These are phyloP conservation scores for Engystomops pustulosus DNA, from an alignment of 2,113 vertebrate genomes.

Conservation along the genomic window DNA sequence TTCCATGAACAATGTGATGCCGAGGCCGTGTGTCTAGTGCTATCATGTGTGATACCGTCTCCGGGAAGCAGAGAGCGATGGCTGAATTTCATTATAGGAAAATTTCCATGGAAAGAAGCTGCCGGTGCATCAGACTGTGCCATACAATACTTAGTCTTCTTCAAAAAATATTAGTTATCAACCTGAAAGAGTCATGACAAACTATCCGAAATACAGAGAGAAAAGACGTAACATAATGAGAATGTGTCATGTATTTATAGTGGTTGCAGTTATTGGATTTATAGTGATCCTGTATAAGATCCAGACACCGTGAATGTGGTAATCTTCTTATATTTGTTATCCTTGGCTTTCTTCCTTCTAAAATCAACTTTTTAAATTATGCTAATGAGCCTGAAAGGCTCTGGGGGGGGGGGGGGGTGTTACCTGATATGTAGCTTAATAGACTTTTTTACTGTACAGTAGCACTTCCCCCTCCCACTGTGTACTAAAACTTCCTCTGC, in stretches of 20 bases:
- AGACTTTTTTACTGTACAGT: too few relatives aligned
- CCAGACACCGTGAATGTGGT: too few relatives aligned
- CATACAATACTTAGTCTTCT: not conserved
- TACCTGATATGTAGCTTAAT: too few relatives aligned
- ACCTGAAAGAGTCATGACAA: not conserved
- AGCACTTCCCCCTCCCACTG: too few relatives aligned
- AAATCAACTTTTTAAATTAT: too few relatives aligned
- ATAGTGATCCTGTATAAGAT: not conserved
- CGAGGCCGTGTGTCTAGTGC: not conserved
- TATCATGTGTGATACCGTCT: not conserved
- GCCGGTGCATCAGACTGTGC: not conserved
- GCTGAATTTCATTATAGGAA: not conserved
- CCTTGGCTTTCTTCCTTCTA: too few relatives aligned
- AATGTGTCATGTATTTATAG: not conserved
- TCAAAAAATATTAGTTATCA: not conserved
- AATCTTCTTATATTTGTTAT: too few relatives aligned
- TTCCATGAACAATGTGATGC: not conserved
- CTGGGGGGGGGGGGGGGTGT: too few relatives aligned
- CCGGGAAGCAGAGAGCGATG: not conserved
- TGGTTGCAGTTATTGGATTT: not conserved
- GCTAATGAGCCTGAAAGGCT: too few relatives aligned
- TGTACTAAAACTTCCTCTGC: too few relatives aligned
- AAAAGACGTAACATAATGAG: not conserved
- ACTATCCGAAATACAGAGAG: not conserved
- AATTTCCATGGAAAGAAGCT: not conserved